A percentile compares a stretch with the other conserved stretches of the same genome.
These are phyloP conservation scores for Cabera pusaria DNA, from an alignment of 2,888 invertebrate species.

Conservation along the genomic window DNA sequence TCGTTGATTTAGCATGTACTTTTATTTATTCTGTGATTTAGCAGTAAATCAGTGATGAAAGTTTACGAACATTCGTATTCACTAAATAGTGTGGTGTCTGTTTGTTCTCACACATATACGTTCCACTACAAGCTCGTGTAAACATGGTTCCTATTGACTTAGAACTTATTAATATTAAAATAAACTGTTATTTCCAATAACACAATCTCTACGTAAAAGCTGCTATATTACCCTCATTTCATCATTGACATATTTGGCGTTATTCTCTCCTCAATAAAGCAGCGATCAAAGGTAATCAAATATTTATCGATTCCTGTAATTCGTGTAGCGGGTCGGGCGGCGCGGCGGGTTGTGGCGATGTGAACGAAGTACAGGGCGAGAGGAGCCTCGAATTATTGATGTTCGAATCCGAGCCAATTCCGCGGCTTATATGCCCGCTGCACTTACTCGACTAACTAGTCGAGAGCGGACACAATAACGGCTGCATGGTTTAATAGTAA, in stretches of 20 bases:
- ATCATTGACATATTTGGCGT: constrained; percentile 37
- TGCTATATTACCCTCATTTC: constrained; percentile 20
- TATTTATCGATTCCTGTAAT: constrained; percentile 58
- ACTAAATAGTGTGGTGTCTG: constrained; percentile 4
- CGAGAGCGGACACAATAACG: constrained; percentile 9
- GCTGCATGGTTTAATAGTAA: constrained; percentile 1
- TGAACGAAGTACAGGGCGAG: constrained; percentile 37
- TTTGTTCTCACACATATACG: not conserved
- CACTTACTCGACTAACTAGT: constrained; percentile 16
- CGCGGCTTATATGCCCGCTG: constrained; percentile 34
- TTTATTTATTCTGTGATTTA: not conserved
- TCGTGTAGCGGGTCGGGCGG: constrained; percentile 43
- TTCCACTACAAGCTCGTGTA: constrained; percentile 1
- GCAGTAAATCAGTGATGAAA: not conserved
- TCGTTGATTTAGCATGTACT: no score
- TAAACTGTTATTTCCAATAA: constrained; percentile 8
- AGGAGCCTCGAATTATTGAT: constrained; percentile 51
- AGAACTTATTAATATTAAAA: constrained; percentile 1
- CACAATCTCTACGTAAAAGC: constrained; percentile 9
- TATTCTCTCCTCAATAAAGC: constrained; percentile 38
- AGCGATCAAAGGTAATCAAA: constrained; percentile 48
- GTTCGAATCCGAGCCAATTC: constrained; percentile 32
- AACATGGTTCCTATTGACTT: not conserved
- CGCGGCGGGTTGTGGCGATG: constrained; percentile 28
- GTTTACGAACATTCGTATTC: constrained; percentile 5